Evolutionary conservation across 2,797 vertebrate species (phyloP).

Genomic region (Dallia pectoralis): DNA sequence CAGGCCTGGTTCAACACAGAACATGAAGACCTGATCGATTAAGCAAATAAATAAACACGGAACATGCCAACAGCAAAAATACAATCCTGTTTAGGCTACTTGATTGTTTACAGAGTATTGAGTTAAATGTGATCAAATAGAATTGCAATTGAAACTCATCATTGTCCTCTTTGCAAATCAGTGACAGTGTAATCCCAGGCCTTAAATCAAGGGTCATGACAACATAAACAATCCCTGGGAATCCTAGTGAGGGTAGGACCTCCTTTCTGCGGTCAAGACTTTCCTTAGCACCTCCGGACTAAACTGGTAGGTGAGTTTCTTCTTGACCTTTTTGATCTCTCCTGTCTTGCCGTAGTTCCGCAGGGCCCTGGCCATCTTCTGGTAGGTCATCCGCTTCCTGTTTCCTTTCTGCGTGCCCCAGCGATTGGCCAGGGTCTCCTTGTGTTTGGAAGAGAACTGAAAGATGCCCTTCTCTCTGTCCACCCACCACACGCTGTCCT

Average conservation of each 20-base stretch:
- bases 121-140: background rate
- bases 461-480: slow-evolving; percentile 97
- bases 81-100: background rate
- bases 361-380: slow-evolving; percentile 97
- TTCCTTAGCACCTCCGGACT: slow-evolving; percentile 90
- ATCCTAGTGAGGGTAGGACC: slow-evolving; percentile 76
- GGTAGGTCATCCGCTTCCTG: slow-evolving; percentile 98
- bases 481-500: slow-evolving; percentile 98
- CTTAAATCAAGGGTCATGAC: background rate
- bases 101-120: background rate
- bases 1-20: background rate
- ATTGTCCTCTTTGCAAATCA: slow-evolving; percentile 1
- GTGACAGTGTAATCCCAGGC: background rate
- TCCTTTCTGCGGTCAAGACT: slow-evolving; percentile 66
- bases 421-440: slow-evolving; percentile 88
- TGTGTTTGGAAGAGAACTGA: slow-evolving; percentile 99
- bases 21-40: background rate
- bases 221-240: background rate
- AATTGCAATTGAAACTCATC: slow-evolving; percentile 1
- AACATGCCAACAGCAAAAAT: background rate
- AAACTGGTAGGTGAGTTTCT: slow-evolving; percentile 99
- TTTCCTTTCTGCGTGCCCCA: slow-evolving; percentile 98
- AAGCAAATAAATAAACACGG: slow-evolving; percentile 3
- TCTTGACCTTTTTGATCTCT: slow-evolving; percentile 96
- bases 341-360: slow-evolving; percentile 98